Base-by-base conservation (phyloP, 1,140 invertebrate species). In the Phymastichus coffea region DNA sequence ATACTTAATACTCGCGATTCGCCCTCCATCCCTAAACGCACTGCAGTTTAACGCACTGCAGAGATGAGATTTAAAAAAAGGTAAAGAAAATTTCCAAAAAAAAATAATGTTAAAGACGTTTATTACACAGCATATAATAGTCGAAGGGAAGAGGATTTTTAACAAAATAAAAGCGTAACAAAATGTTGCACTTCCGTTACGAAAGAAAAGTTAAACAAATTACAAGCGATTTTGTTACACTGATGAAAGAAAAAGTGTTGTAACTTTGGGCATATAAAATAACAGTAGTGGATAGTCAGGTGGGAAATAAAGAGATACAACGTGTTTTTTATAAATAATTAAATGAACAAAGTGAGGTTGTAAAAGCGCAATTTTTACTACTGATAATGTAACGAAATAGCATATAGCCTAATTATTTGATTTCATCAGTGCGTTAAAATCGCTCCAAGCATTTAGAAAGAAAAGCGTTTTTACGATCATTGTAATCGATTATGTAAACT, bases 191-290 rank as follows among this genome's bases (percentile, higher is more conserved):
- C n/a, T n/a, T n/a, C n/a, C n/a, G n/a, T n/a, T n/a, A n/a, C n/a
- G n/a, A n/a, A n/a, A n/a, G n/a, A n/a, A 56, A 56, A 30, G 37
- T 57, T 47, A 53, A 12, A 52, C 37, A 44, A 37, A 41, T 35
- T 25, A 64, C 57, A 54, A 26, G 43, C 53, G 44, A 59, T 59
- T 59, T 57, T 58, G 48, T 61, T 44, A 48, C 61, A 25, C 30
- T 49, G 20, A 22, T 37, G 12, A 55, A 52, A 55, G n/a, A n/a
- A n/a, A n/a, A n/a, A 30, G 47, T 28, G 43, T 23, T 37, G 17
- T 20, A 60, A 40, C 19, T 56, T 56, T 51, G 53, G 49, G n/a
- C n/a, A n/a, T n/a, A n/a, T 53, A 48, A 41, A 55, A 55, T 46
- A 8, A 10, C 40, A 46, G 1, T 55, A 55, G 28, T 46, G n/a